Base-by-base conservation (phyloP, 64 coral and sea anemone species). In the Trachythela sp. region DNA sequence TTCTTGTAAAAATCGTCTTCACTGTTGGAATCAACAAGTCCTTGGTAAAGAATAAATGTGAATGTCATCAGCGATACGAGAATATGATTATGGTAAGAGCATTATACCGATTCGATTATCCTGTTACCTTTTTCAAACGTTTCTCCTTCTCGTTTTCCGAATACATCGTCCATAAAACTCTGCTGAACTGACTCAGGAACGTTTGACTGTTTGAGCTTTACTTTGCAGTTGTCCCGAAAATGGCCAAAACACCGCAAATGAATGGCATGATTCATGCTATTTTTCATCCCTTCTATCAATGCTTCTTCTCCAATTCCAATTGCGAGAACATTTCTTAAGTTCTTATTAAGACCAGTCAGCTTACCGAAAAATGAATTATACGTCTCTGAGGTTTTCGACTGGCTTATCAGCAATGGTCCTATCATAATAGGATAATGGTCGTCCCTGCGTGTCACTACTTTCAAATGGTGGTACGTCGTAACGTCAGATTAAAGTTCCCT, bases 291-390 rank as follows among this genome's bases (percentile, higher is more conserved):
- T 4, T 88, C 24, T 22, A 76, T 36, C 20, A 88, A n/a, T n/a
- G 87, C 48, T 22, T 70, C 87, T 30, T 77, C 60, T 2, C 87
- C 87, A 26, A 59, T 88, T 5, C 87, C 87, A 48, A 88, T 41
- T 13, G 87, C 87, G 2, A 88, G 87, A 1, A 88, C 64, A 88
- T 88, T 9, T 29, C 64, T n/a, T 22, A 88, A 38, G 86, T 34
- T 41, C 54, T n/a, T 0, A 27, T 70, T 88, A 13, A 88, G 86
- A 35, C 54, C 38, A 13, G 36, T 54, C 35, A 88, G 49, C 37
- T 88, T 88, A 68, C 30, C 86, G 68, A 88, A 88, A 35, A 88
- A 88, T 31, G 27, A 18, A 35, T 88, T 88, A 54, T 88, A 70
- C 17, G 86, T 35, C 8, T 64, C 86, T 36, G 56, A 0, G 3